These are phyloP conservation scores for Rattus norvegicus DNA, from an alignment of 2,113 vertebrate genomes.

Conservation along the genomic window GRCr8 NC_086027.1:72918001-72918500, in stretches of 20 bases:
- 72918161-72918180: neutral
- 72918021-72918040: neutral
- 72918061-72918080: neutral
- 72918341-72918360: neutral
- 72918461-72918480: neutral
- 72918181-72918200: neutral
- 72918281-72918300: neutral
- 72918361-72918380: neutral
- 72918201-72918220: neutral
- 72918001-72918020: neutral
- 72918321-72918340: neutral
- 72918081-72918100: neutral
- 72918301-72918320: rapidly evolving
- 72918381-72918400: neutral
- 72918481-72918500: neutral
- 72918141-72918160: neutral
- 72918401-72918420: neutral
- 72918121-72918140: neutral
- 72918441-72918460: neutral
- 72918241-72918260: neutral
- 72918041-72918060: neutral
- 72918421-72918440: neutral
- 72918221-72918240: neutral
- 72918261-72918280: neutral
- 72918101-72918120: neutral